phyloP scores from a whole-genome alignment of 2,113 vertebrate genomes.

The Trichomycterus rosablanca region DNA sequence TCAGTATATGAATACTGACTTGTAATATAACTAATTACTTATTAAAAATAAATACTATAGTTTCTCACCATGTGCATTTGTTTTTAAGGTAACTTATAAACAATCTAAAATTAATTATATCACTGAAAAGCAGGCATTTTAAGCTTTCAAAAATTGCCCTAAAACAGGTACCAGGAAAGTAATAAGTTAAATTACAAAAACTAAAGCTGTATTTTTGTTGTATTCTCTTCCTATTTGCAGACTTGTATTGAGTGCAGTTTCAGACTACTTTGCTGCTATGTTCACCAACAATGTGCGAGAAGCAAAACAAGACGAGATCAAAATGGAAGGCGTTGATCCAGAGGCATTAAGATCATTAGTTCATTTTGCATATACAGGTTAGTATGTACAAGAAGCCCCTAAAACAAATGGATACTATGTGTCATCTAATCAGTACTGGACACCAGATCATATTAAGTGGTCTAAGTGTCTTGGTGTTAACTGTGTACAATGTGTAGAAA shows the following conservation, averaged over 20 bases:
- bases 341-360: constrained; percentile 87
- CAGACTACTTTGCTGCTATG: constrained; percentile 98
- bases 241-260: constrained; percentile 88
- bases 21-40: too few species aligned
- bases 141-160: too few species aligned
- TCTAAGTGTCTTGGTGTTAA: too few species aligned
- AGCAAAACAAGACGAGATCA: constrained; percentile 94
- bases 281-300: constrained; percentile 93
- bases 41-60: too few species aligned
- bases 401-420: constrained; percentile 6
- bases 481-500: too few species aligned
- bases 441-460: too few species aligned
- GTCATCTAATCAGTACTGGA: too few species aligned
- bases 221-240: constrained; percentile 60
- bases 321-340: constrained; percentile 94
- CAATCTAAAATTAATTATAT: too few species aligned
- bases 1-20: too few species aligned
- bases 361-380: constrained; percentile 94
- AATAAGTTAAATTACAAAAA: neutral
- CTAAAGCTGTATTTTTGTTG: neutral
- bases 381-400: constrained; percentile 52
- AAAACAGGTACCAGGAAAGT: neutral
- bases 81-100: too few species aligned
- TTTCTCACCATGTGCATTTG: too few species aligned
- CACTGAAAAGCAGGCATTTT: too few species aligned